Evolutionary conservation across 1,140 invertebrate genomes (phyloP), one percentile per base, ranked within the genome.

Genomic region (Adelges cooleyi): DNA sequence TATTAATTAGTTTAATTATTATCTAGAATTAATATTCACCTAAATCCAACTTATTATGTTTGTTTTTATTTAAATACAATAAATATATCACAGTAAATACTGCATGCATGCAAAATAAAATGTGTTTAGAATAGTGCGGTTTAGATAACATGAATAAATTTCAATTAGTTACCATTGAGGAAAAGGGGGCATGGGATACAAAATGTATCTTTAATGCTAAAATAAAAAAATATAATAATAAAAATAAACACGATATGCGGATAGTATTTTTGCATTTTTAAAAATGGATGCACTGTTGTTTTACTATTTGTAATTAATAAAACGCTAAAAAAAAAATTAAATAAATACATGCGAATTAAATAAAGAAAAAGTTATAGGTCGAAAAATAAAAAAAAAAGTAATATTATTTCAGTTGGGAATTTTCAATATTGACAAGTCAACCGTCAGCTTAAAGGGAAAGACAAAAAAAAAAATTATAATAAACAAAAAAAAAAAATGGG

Each of bases 1-100:
- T 13, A 25, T 44, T 27, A 59, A 44, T 59, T 59, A 59, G 23
- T 62, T 46, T 48, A 62, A 48, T 44, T 46, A 48, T 62, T 62
- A 62, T 48, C 56, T 62, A 62, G 18, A 62, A 33, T 62, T 46
- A 46, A 29, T 48, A n/a, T 62, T 62, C 6, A 23, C 27, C 56
- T 62, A 62, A 29, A 20, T 48, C 18, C 18, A 23, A 53, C 17
- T 18, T 46, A 62, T 42, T 17, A 29, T 13, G 27, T 17, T 62
- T 62, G 18, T 27, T 27, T 62, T 48, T 42, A 10, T 46, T 46
- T 62, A 46, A 17, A 13, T 33, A 48, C 40, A 62, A 62, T 62
- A 62, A 62, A 48, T 62, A 48, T 62, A 62, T 62, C 56, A 62
- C 56, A 62, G 56, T 62, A 62, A 62, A 48, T 62, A 48, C 53